Base-by-base conservation (phyloP, 2,113 vertebrate genomes). In the Rostratula benghalensis region DNA sequence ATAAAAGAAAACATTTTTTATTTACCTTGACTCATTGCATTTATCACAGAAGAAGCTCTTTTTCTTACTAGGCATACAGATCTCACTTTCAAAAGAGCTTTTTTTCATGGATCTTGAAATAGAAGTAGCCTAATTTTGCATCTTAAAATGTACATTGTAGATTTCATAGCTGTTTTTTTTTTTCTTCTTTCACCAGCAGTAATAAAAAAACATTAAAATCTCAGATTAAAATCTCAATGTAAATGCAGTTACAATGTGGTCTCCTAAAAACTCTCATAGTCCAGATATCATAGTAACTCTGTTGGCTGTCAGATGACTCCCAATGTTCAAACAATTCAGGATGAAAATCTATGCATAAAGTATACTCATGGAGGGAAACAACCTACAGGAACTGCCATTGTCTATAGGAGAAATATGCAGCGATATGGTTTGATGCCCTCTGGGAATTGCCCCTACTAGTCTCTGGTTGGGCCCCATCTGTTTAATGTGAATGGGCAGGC, bases 391-490 rank as follows among this genome's bases (percentile, higher is more conserved):
- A 65, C 65, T 93, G 92, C 80, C 88, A 82, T 37, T 92, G 89
- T 92, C 73, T 89, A 3, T 81, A 71, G 61, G 41, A 91, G 45
- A 71, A 96, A 87, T 87, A 93, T 69, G 73, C 89, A 71, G 69
- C 89, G 50, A 94, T 71, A 87, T 3, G 6, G 88, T 89, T 92
- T 84, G 79, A 45, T 61, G 53, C 89, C 95, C 83, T 60, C 28
- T 79, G 92, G 90, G 95, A 91, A 43, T 64, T 90, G 74, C 73
- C 88, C 22, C 54, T 76, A 60, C 73, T 82, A 81, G 87, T 64
- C 31, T 31, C 77, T 91, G 90, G 54, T 91, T 91, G 94, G 45
- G 80, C 65, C 80, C 79, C 86, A 93, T 96, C 94, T 97, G 65
- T 93, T 93, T 89, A 88, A 93, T 89, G 87, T 59, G 92, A 93